Evolutionary conservation across 2,888 invertebrate genomes (phyloP), one percentile per base, ranked within the genome.

Genomic region (Leptopilina syphax): DNA sequence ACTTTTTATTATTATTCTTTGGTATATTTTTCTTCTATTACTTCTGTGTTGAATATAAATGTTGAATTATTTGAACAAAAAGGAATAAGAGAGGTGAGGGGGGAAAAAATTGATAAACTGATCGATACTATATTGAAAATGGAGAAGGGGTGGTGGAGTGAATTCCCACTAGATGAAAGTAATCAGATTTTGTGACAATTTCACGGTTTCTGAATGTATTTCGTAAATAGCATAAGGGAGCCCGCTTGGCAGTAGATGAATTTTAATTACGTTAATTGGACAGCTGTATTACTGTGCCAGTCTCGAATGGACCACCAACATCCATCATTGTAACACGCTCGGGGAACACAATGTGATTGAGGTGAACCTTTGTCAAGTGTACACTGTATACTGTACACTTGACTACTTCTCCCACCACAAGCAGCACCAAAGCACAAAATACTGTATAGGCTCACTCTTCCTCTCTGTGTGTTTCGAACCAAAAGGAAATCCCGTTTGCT

Each of bases 361-460:
- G 73, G 57, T 73, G 54, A 57, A 57, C 73, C 73, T 57, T 73
- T 54, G 73, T 73, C 73, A 73, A 70, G 54, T 70, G 70, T 54
- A 68, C 68, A 50, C 24, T 47, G 27, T 50, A 24, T 24, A 68
- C 12, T 50, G 24, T 63, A 7, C 63, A 63, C 50, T 12, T 10
- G 27, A 8, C 54, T 70, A 54, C n/a, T 54, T 57, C 57, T 57
- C 54, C 54, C 34, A 57, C 73, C 57, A 27, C 34, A 63, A 24
- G 18, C 63, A 24, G 18, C 63, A 50, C 34, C 54, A 18, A 41
- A 73, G 54, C 73, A 57, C 73, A 73, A 73, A 73, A 57, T 73
- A 73, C 73, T 27, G 18, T 50, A 50, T 73, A 57, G 73, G 41
- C 54, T 34, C 34, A 34, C 34, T 34, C 34, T 2, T 3, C 2